Percentiles rank a stretch among this genome's conserved stretches.
Conservation (phyloP, 2,797 vertebrate species). For the Rhinatrema bivittatum region DNA sequence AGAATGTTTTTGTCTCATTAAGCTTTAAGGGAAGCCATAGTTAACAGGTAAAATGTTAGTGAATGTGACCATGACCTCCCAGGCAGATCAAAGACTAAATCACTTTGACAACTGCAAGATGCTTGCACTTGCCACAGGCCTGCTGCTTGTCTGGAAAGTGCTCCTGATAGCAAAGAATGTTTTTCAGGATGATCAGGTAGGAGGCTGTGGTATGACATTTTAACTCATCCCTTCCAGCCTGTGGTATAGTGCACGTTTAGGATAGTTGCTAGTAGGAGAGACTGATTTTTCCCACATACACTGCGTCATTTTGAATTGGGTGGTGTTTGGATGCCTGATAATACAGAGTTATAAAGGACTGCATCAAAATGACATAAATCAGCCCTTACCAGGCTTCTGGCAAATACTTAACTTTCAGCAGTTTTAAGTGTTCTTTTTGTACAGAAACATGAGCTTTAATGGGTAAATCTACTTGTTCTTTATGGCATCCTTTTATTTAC, state of each 20-base stretch:
- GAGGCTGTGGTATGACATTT: conserved; percentile 91
- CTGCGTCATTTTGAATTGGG: conserved; percentile 81
- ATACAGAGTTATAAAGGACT: conserved; percentile 60
- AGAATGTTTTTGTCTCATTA: conserved; percentile 40
- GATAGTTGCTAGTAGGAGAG: conserved; percentile 86
- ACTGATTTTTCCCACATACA: conserved; percentile 97
- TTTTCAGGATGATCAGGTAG: conserved; percentile 94
- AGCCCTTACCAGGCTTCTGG: conserved; percentile 47
- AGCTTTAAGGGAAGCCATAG: conserved; percentile 39
- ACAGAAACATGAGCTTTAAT: conserved; percentile 18
- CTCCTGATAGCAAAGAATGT: conserved; percentile 78
- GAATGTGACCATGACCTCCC: conserved; percentile 54
- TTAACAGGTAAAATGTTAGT: conserved; percentile 53
- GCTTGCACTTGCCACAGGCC: conserved; percentile 72
- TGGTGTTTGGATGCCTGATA: conserved; percentile 51
- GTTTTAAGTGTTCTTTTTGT: background rate
- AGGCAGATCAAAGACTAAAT: conserved; percentile 71
- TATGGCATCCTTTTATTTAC: background rate
- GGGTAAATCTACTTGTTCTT: conserved; percentile 3
- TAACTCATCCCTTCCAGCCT: conserved; percentile 84
- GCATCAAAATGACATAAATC: conserved; percentile 68
- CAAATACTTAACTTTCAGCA: conserved; percentile 50
- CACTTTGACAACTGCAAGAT: conserved; percentile 86
- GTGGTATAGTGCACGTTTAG: conserved; percentile 78
- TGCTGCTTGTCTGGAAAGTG: conserved; percentile 65